Conservation (phyloP, 2,888 invertebrate genomes). For the Diadromus collaris region DNA sequence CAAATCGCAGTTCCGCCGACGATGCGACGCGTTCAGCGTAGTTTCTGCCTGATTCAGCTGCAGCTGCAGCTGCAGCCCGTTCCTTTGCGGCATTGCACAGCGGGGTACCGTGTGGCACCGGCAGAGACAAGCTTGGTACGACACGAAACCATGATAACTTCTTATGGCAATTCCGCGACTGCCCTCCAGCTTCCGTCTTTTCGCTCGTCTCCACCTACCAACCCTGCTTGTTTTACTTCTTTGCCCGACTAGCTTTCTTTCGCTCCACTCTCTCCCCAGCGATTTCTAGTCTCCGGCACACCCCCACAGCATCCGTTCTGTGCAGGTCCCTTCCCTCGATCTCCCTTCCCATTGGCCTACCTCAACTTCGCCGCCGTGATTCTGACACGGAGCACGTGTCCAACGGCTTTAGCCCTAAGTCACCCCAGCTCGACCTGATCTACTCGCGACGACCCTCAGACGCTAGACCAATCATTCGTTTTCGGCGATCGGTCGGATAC, state of each 20-base stretch:
- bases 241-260: background rate
- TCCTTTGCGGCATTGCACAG: slow-evolving; percentile 39
- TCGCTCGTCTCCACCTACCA: background rate
- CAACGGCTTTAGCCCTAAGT: slow-evolving; percentile 6
- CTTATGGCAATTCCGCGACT: slow-evolving; percentile 25
- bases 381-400: slow-evolving; percentile 22
- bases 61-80: slow-evolving; percentile 24
- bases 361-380: slow-evolving; percentile 26
- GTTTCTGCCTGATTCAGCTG: slow-evolving; percentile 20
- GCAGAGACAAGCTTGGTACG: slow-evolving; percentile 23
- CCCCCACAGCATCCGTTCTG: background rate
- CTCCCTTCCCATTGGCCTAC: slow-evolving; percentile 35
- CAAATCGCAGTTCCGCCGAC: slow-evolving; percentile 65
- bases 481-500: background rate
- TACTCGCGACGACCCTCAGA: background rate
- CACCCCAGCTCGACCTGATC: background rate
- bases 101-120: slow-evolving; percentile 29
- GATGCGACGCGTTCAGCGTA: slow-evolving; percentile 12
- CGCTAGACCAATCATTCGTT: background rate
- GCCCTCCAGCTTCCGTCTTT: background rate
- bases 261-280: slow-evolving; percentile 2
- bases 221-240: background rate
- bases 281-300: slow-evolving; percentile 7
- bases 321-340: slow-evolving; percentile 4
- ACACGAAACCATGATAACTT: slow-evolving; percentile 43